Percentiles rank a stretch among this genome's conserved stretches.
Evolutionary conservation across 2,797 vertebrate genomes (phyloP).

Genomic region (Ciconia nigra): DNA sequence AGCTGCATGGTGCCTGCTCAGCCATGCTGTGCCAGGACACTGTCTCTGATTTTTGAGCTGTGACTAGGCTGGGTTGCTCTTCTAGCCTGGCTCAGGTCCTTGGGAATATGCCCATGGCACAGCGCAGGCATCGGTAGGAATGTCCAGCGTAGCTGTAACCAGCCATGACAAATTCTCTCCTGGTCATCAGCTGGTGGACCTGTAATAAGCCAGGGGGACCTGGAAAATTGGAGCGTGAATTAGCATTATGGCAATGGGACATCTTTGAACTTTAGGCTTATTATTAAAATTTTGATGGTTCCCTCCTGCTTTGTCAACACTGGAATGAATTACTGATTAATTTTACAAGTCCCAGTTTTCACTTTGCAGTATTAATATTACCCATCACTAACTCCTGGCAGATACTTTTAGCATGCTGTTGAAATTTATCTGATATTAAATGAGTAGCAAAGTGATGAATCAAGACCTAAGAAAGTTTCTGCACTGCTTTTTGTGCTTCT

Average conservation of each 20-base stretch:
- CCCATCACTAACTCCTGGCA: not conserved
- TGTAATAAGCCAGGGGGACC: not conserved
- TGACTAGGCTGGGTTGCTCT: not conserved
- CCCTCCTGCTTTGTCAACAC: not conserved
- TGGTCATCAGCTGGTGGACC: not conserved
- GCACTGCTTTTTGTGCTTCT: not conserved
- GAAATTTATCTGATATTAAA: not conserved
- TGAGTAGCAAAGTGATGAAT: not conserved
- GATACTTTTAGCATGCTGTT: not conserved
- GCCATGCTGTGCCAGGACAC: rapidly evolving
- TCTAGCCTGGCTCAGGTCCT: not conserved
- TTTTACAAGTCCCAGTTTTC: not conserved
- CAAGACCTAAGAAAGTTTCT: not conserved
- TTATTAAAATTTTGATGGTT: not conserved
- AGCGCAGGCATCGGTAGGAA: not conserved
- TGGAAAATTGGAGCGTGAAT: not conserved
- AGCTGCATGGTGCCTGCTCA: not conserved
- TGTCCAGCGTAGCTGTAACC: not conserved
- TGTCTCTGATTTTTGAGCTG: not conserved
- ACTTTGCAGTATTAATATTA: not conserved
- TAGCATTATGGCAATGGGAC: not conserved
- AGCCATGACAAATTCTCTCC: not conserved
- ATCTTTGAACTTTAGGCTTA: not conserved
- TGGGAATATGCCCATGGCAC: not conserved
- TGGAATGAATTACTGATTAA: not conserved